Base-by-base conservation (phyloP, 1,140 invertebrate genomes). In the Cotesia chilonis region DNA sequence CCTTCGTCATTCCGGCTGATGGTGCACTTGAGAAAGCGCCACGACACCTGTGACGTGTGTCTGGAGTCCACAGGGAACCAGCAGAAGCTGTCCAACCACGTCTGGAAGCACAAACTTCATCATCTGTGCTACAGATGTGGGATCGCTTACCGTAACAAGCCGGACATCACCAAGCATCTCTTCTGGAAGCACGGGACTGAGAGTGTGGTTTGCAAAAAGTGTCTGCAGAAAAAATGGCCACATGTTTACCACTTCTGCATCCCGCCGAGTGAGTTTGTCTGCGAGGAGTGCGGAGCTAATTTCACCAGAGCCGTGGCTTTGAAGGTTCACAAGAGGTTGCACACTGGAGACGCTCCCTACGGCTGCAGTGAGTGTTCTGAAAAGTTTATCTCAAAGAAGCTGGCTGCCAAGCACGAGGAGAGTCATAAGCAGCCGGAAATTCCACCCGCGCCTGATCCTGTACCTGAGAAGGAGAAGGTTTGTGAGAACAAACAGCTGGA, bases 181-280 rank as follows among this genome's bases (percentile, higher is more conserved):
- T 95, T 95, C 81, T 96, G 94, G 94, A 96, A 96, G 82, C 94
- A 96, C 82, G 94, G 94, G 10, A 95, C 94, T 4, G 94, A 95
- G 81, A 95, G 94, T 86, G 91, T 94, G 2, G 83, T 92, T 4
- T 96, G 94, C 82, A 94, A 94, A 83, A 91, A 90, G 79, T 96
- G 94, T 84, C 81, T 95, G 4, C 93, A 95, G 75, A 95, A 95
- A 80, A 95, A 95, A 76, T 96, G 94, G 94, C 93, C 93, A 0
- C 94, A 95, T 83, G 92, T 95, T 7, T 96, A 95, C 86, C 94
- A 96, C 80, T 96, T 95, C 80, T 96, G 94, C 81, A 90, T 92
- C 72, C 94, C 94, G 17, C 93, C 94, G 4, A 86, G 88, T 12
- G 86, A 89, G 36, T 95, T 95, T 83, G 85, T 88, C 1, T 96